phyloP scores from a whole-genome alignment of 2,888 invertebrate species.

The Serrognathus titanus region DNA sequence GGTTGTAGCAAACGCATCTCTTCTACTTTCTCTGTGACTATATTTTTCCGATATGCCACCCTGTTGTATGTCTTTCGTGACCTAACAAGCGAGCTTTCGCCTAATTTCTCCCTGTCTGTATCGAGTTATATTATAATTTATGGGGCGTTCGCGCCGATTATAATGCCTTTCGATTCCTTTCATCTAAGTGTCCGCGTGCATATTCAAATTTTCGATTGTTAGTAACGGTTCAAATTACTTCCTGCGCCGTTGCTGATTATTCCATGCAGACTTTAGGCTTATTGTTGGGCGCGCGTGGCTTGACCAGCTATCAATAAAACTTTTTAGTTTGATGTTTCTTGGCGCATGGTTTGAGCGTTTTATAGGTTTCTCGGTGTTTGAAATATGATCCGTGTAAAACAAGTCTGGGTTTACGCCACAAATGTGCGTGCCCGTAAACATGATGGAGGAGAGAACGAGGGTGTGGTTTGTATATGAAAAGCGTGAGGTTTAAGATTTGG shows the following conservation, averaged over 20 bases:
- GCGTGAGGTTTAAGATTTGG: no score
- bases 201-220: conserved; percentile 32
- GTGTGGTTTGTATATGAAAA: no score
- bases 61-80: not conserved
- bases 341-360: not conserved
- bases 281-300: no score
- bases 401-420: no score
- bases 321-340: conserved; percentile 6
- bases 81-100: conserved; percentile 13
- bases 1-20: no score
- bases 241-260: not conserved
- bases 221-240: conserved; percentile 29
- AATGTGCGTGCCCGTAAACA: no score
- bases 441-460: no score
- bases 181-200: conserved; percentile 24
- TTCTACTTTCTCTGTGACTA: no score
- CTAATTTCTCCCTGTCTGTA: conserved; percentile 21
- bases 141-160: conserved; percentile 26
- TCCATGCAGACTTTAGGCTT: no score
- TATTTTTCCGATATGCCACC: not conserved
- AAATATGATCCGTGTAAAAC: no score
- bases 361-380: no score
- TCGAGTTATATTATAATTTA: conserved; percentile 28
- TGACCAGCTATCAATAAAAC: not conserved
- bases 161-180: conserved; percentile 23